These are phyloP conservation scores for Microtus montanus DNA, from an alignment of 2,113 vertebrate genomes.

Conservation along the genomic window DNA sequence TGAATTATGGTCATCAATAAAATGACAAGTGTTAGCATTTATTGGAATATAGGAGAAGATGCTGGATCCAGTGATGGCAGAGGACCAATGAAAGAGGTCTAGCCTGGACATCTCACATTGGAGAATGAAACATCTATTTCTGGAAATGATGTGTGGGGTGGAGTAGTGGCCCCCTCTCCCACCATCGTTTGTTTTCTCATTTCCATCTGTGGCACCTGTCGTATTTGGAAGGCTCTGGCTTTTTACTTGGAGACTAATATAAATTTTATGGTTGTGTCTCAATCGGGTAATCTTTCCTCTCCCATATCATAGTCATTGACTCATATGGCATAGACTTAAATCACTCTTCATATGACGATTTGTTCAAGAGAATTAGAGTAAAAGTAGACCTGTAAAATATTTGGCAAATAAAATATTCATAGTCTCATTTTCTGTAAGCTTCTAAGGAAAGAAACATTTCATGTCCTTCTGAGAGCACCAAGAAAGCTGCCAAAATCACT, in stretches of 20 bases:
- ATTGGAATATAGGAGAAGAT: neutral
- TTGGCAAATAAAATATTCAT: neutral
- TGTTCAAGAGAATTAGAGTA: neutral
- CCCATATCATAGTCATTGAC: neutral
- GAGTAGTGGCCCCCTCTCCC: neutral
- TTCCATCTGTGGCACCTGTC: neutral
- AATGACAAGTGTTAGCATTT: neutral
- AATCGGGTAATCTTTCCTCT: neutral
- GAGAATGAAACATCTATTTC: neutral
- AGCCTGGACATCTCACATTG: neutral
- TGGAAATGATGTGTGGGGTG: neutral
- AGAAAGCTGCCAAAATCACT: constrained; percentile 1
- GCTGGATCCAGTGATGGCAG: neutral
- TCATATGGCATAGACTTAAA: neutral
- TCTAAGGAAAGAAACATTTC: neutral
- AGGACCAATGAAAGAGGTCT: neutral
- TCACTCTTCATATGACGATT: neutral
- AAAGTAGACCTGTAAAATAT: neutral
- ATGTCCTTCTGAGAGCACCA: neutral
- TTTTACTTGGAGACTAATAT: neutral
- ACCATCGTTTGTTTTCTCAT: neutral
- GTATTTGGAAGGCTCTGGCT: neutral
- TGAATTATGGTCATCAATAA: neutral
- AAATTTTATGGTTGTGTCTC: neutral
- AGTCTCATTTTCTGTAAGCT: neutral